A percentile compares a stretch with the other conserved stretches of the same genome.
phyloP scores from a whole-genome alignment of 2,113 vertebrate species.

The Thunnus maccoyii region DNA sequence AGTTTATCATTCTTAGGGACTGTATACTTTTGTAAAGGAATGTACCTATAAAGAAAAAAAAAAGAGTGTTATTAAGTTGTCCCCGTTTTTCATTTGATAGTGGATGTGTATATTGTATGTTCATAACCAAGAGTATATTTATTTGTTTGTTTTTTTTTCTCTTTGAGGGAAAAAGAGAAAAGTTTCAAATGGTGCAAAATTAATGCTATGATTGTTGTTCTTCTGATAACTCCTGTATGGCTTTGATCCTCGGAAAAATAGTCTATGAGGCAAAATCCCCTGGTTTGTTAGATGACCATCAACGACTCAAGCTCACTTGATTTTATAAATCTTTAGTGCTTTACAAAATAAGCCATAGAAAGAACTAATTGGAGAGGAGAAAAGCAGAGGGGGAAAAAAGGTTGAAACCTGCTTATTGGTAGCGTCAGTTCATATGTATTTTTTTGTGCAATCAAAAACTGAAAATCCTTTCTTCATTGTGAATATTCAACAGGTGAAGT shows the following conservation, averaged over 20 bases:
- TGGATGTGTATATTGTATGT: slow-evolving; percentile 80
- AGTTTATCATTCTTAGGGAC: slow-evolving; percentile 83
- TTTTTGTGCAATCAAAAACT: background rate
- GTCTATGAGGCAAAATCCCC: slow-evolving; percentile 56
- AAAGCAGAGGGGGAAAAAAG: slow-evolving; percentile 7
- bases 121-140: slow-evolving; percentile 82
- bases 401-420: slow-evolving; percentile 35
- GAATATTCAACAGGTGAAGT: slow-evolving; percentile 58
- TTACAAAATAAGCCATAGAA: slow-evolving; percentile 83
- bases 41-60: slow-evolving; percentile 77
- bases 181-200: slow-evolving; percentile 82
- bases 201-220: slow-evolving; percentile 76
- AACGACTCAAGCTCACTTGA: slow-evolving; percentile 54
- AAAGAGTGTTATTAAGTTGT: slow-evolving; percentile 75
- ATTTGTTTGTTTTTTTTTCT: slow-evolving; percentile 75
- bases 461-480: slow-evolving; percentile 35
- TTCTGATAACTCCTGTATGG: slow-evolving; percentile 64
- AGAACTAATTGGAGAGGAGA: slow-evolving; percentile 64
- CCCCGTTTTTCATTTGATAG: slow-evolving; percentile 73
- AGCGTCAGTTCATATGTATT: slow-evolving; percentile 23
- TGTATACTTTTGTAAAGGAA: slow-evolving; percentile 87
- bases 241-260: slow-evolving; percentile 64
- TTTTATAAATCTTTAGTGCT: slow-evolving; percentile 77
- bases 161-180: slow-evolving; percentile 49
- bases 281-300: slow-evolving; percentile 54